phyloP scores from a whole-genome alignment of 1,140 invertebrate genomes.

The Planococcus citri region DNA sequence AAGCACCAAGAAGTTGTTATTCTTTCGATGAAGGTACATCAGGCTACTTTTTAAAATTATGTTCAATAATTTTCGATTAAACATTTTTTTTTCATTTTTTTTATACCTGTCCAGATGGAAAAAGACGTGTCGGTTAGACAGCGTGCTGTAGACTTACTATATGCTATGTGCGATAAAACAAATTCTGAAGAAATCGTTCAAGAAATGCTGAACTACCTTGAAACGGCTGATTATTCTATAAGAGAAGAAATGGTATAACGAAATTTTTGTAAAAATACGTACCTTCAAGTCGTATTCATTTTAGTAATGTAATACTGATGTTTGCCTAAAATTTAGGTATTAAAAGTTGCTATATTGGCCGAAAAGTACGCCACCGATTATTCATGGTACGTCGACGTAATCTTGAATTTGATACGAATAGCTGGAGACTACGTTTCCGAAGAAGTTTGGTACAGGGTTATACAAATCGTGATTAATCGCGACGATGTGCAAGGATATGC shows the following conservation, averaged over 20 bases:
- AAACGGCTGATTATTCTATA: constrained; percentile 99
- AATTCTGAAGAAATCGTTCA: constrained; percentile 99
- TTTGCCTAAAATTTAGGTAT: constrained; percentile 39
- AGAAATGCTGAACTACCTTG: constrained; percentile 98
- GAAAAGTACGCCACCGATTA: constrained; percentile 99
- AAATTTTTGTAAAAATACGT: no score
- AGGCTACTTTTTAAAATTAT: no score
- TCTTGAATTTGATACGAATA: constrained; percentile 96
- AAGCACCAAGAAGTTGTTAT: constrained; percentile 99
- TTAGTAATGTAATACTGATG: background rate
- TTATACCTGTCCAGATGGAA: constrained; percentile 58
- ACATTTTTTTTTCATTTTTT: constrained; percentile 1
- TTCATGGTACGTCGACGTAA: constrained; percentile 98
- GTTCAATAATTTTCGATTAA: constrained; percentile 5
- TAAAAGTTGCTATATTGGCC: constrained; percentile 98
- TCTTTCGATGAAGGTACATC: constrained; percentile 78
- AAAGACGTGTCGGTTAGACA: constrained; percentile 98
- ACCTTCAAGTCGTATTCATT: background rate
- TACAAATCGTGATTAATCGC: constrained; percentile 98
- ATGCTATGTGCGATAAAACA: constrained; percentile 99
- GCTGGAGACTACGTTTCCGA: constrained; percentile 98
- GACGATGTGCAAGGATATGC: constrained; percentile 99
- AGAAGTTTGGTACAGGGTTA: constrained; percentile 98
- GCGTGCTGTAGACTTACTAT: constrained; percentile 95
- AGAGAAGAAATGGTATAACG: constrained; percentile 90